Base-by-base conservation (phyloP, 2,888 invertebrate species). In the Pyrgus malvae region DNA sequence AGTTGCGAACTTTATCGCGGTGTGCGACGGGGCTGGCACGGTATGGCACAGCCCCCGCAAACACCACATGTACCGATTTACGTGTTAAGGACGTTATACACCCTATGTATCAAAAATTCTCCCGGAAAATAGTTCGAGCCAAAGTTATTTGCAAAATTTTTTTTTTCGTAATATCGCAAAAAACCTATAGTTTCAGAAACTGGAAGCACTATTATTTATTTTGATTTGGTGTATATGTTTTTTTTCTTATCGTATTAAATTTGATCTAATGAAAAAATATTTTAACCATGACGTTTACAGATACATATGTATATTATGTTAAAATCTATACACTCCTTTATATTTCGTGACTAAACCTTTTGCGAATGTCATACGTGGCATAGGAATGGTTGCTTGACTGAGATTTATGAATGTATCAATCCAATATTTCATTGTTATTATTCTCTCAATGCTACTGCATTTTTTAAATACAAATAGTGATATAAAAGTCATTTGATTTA, bases 41-140 rank as follows among this genome's bases (percentile, higher is more conserved):
- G 86, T 84, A 78, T 78, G 89, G 87, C 82, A 90, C 89, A 82
- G 63, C 80, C 76, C 75, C 73, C 78, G 66, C 73, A 74, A 69
- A 78, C 80, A 83, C 80, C 81, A 86, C 81, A 85, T 80, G 70
- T 81, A 76, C 72, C 70, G 69, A 72, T 71, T 76, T 77, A 69
- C 64, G 65, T 67, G 60, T 84, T 79, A 83, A 72, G 83, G 65
- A 65, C 70, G 65, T 59, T 84, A 65, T 68, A 77, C 79, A 85
- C 70, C 65, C 56, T 61, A 56, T 59, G 48, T 17, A 27, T n/a
- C 23, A 5, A 35, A 6, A 12, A 16, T 21, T 19, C n/a, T n/a
- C n/a, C n/a, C n/a, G n/a, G n/a, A n/a, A n/a, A n/a, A n/a, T n/a
- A n/a, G n/a, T n/a, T n/a, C n/a, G n/a, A n/a, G n/a, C n/a, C n/a